Percentiles rank a stretch among this genome's conserved stretches.
phyloP scores from a whole-genome alignment of 2,888 invertebrate genomes.

The Nycteola revayana region DNA sequence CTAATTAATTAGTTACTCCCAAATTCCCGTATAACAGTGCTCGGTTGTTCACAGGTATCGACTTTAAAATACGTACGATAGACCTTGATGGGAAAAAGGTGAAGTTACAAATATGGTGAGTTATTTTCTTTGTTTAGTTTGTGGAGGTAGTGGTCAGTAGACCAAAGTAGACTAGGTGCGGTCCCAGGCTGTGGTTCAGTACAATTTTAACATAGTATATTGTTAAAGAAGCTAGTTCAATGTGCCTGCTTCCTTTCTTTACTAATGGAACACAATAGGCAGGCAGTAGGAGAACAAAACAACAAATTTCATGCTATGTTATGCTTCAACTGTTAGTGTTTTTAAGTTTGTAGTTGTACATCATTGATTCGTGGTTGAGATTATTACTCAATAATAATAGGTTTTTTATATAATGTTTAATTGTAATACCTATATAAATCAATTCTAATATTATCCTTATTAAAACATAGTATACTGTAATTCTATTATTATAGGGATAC shows the following conservation, averaged over 20 bases:
- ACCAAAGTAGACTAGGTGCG: not conserved
- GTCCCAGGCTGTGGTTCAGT: slow-evolving; percentile 9
- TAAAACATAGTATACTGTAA: not conserved
- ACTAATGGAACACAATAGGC: slow-evolving; percentile 22
- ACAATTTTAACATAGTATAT: slow-evolving; percentile 21
- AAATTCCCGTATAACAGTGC: slow-evolving; percentile 45
- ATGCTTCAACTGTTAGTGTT: too few relatives aligned
- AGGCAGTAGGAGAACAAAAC: slow-evolving; percentile 27
- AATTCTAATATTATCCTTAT: not conserved
- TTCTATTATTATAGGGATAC: slow-evolving; percentile 98
- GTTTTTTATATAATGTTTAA: too few relatives aligned
- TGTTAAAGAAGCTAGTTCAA: slow-evolving; percentile 23
- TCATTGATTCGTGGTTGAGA: too few relatives aligned
- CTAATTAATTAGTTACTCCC: slow-evolving; percentile 71
- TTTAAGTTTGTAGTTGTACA: too few relatives aligned
- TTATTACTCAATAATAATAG: too few relatives aligned
- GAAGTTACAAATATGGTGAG: slow-evolving; percentile 99
- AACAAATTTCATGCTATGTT: slow-evolving; percentile 20
- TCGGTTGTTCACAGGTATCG: slow-evolving; percentile 90
- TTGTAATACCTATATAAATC: too few relatives aligned
- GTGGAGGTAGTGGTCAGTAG: slow-evolving; percentile 3
- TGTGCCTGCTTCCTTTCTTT: slow-evolving; percentile 33
- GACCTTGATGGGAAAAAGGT: slow-evolving; percentile 99
- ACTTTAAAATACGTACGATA: slow-evolving; percentile 99
- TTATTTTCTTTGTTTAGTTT: slow-evolving; percentile 27